Evolutionary conservation across 2,888 invertebrate species (phyloP).

Genomic region (Sesamia inferens): DNA sequence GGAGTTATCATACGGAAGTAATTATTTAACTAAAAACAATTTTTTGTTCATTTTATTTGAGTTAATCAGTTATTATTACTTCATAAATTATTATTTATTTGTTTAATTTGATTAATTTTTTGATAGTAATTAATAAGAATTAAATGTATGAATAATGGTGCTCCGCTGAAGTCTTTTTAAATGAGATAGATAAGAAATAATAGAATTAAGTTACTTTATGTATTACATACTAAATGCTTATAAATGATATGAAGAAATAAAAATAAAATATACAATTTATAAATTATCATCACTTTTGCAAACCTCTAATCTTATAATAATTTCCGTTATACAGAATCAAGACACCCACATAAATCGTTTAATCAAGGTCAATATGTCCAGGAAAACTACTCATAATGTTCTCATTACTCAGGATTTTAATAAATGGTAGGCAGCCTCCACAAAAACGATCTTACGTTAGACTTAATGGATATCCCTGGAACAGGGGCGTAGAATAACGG

Average conservation of each 20-base stretch:
- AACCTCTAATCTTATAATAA: background rate
- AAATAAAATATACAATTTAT: background rate
- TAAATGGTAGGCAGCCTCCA: conserved; percentile 36
- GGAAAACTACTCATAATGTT: conserved; percentile 19
- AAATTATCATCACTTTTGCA: background rate
- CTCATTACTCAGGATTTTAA: conserved; percentile 29
- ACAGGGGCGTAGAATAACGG: background rate
- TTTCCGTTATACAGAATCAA: background rate
- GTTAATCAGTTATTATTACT: background rate
- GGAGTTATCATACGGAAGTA: background rate
- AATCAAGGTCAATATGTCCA: background rate
- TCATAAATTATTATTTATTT: background rate
- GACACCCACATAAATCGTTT: background rate
- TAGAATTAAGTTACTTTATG: too few relatives aligned
- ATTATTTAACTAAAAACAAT: background rate
- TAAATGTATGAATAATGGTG: too few relatives aligned
- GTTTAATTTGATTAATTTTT: background rate
- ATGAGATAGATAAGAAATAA: background rate
- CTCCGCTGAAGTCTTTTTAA: background rate
- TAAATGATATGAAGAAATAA: too few relatives aligned
- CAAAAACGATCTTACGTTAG: conserved; percentile 35
- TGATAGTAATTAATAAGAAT: background rate
- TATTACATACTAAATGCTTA: too few relatives aligned
- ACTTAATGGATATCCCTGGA: conserved; percentile 39
- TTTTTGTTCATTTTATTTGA: background rate